phyloP scores from a whole-genome alignment of 2,888 invertebrate genomes.

The Athalia cordata region DNA sequence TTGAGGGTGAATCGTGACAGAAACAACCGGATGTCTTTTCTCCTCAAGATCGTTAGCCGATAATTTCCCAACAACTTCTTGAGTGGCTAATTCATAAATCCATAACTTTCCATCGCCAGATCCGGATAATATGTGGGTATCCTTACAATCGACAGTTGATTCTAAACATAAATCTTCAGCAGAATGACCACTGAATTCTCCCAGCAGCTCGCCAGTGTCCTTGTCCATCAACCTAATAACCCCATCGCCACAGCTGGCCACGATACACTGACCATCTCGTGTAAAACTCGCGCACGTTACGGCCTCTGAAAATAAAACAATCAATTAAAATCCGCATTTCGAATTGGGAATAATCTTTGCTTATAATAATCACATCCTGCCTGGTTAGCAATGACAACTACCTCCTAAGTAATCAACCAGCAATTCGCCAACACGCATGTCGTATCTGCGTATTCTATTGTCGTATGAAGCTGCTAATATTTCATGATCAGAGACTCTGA shows the following conservation, averaged over 20 bases:
- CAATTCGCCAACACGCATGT: conserved; percentile 90
- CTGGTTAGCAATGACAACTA: conserved; percentile 59
- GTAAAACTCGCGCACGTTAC: conserved; percentile 91
- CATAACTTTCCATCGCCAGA: conserved; percentile 91
- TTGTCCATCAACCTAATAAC: conserved; percentile 92
- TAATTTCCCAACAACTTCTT: conserved; percentile 75
- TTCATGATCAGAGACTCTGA: conserved; percentile 90
- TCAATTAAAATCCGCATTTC: conserved; percentile 21
- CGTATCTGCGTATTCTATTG: conserved; percentile 90
- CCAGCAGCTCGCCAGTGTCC: conserved; percentile 84
- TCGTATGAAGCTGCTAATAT: conserved; percentile 94
- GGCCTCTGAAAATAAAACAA: conserved; percentile 76
- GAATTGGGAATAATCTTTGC: conserved; percentile 16
- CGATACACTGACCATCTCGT: conserved; percentile 93
- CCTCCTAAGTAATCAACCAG: conserved; percentile 89
- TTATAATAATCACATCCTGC: conserved; percentile 49
- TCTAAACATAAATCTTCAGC: conserved; percentile 91
- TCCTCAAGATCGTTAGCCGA: conserved; percentile 70
- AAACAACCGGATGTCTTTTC: conserved; percentile 73
- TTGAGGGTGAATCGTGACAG: conserved; percentile 88
- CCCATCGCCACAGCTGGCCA: conserved; percentile 90
- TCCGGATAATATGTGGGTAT: conserved; percentile 91
- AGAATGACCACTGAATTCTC: conserved; percentile 88
- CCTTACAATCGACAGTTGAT: conserved; percentile 88
- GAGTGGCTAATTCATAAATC: conserved; percentile 93